Evolutionary conservation across 2,888 invertebrate genomes (phyloP).

Genomic region (Aphidius colemani): DNA sequence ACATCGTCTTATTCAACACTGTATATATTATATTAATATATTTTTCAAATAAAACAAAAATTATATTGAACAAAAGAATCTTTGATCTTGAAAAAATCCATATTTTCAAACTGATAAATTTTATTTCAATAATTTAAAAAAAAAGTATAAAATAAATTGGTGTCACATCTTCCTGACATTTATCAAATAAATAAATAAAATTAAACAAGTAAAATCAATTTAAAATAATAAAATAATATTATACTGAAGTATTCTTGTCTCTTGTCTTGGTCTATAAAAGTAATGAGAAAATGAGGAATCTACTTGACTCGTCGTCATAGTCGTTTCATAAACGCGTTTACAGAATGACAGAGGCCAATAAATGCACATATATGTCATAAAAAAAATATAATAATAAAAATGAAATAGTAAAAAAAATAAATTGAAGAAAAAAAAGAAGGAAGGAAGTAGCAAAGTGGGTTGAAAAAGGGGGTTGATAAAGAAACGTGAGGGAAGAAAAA

Average conservation of each 20-base stretch:
- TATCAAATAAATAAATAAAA: not conserved
- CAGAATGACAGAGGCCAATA: constrained; percentile 23
- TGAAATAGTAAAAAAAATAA: too few species aligned
- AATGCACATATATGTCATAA: not conserved
- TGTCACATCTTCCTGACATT: not conserved
- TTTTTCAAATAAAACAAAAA: too few species aligned
- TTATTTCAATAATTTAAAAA: too few species aligned
- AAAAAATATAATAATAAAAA: too few species aligned
- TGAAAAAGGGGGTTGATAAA: not conserved
- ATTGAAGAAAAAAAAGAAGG: too few species aligned
- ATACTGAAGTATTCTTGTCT: not conserved
- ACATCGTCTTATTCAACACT: not conserved
- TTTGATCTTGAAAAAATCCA: too few species aligned
- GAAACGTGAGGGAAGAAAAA: not conserved
- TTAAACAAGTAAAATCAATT: not conserved
- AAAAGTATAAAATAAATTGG: not conserved
- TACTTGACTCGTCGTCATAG: constrained; percentile 21
- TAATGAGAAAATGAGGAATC: constrained; percentile 2
- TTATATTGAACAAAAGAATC: too few species aligned
- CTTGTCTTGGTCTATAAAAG: not conserved
- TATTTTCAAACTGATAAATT: too few species aligned
- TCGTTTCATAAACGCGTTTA: constrained; percentile 19
- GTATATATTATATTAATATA: too few species aligned
- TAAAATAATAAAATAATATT: not conserved
- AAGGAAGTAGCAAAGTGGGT: too few species aligned